These are phyloP conservation scores for Balaenoptera acutorostrata DNA, from an alignment of 2,113 vertebrate species.

Conservation along the genomic window DNA sequence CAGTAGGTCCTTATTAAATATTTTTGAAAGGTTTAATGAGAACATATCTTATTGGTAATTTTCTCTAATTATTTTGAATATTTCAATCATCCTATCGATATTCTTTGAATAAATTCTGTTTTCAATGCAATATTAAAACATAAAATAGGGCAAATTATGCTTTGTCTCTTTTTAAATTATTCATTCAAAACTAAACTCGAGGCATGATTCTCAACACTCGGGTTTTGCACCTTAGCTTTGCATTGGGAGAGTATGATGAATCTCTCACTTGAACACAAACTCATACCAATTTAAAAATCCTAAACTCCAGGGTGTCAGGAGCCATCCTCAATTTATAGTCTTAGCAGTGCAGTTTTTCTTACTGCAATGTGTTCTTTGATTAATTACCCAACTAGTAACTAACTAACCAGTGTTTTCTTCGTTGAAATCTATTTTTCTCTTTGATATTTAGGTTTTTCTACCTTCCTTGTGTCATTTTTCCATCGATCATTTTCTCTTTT, in stretches of 20 bases:
- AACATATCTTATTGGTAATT: background rate
- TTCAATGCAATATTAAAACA: background rate
- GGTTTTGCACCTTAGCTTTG: background rate
- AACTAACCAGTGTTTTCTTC: background rate
- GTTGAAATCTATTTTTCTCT: constrained; percentile 26
- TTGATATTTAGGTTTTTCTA: constrained; percentile 9
- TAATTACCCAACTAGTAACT: constrained; percentile 35
- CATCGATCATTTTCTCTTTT: constrained; percentile 23
- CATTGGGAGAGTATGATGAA: background rate
- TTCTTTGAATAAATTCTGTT: background rate
- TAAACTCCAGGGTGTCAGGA: background rate
- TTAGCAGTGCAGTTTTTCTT: background rate
- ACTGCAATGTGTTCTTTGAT: background rate
- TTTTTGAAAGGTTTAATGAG: background rate
- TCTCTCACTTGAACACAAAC: background rate
- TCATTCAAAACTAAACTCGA: background rate
- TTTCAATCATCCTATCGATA: background rate
- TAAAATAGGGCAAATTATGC: background rate
- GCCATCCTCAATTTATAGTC: background rate
- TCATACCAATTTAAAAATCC: constrained; percentile 19
- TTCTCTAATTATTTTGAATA: background rate
- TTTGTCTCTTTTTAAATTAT: background rate
- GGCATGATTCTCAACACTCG: background rate
- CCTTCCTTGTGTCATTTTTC: background rate
- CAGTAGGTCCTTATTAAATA: background rate